A percentile compares a stretch with the other conserved stretches of the same genome.
phyloP scores from a whole-genome alignment of 2,113 vertebrate species.

The Acinonyx jubatus region DNA sequence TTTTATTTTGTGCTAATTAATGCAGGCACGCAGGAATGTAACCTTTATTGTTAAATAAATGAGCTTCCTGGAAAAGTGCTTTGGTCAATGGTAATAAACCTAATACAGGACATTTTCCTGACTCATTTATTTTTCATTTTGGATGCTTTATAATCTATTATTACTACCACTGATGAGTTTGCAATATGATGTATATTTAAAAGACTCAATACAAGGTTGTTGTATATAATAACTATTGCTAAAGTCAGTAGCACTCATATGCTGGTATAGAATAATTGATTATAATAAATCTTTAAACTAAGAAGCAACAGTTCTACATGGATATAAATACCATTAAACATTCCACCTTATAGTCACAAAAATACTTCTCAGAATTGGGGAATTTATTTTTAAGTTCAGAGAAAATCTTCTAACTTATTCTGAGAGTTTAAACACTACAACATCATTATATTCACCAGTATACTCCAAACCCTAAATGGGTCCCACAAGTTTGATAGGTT shows the following conservation, averaged over 20 bases:
- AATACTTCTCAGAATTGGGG: background rate
- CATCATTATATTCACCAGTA: background rate
- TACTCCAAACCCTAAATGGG: background rate
- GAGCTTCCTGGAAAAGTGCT: constrained; percentile 43
- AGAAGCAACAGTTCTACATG: background rate
- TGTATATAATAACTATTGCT: background rate
- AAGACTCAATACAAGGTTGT: background rate
- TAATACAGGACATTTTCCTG: background rate
- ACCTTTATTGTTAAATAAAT: constrained; percentile 58
- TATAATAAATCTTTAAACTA: background rate
- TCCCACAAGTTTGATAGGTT: background rate
- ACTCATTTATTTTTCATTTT: background rate
- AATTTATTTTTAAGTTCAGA: background rate
- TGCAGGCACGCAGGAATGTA: background rate
- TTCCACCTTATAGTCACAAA: background rate
- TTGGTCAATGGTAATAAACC: background rate
- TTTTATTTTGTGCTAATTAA: constrained; percentile 49
- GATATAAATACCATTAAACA: background rate
- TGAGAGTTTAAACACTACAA: background rate
- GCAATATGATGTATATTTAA: constrained; percentile 25
- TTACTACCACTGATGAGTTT: constrained; percentile 23
- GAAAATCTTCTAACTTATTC: background rate
- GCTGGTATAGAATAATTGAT: background rate
- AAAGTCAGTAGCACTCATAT: background rate
- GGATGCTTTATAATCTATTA: background rate